Evolutionary conservation across 2,113 vertebrate genomes (phyloP), one percentile per base, ranked within the genome.

Genomic region (Sterna hirundo): DNA sequence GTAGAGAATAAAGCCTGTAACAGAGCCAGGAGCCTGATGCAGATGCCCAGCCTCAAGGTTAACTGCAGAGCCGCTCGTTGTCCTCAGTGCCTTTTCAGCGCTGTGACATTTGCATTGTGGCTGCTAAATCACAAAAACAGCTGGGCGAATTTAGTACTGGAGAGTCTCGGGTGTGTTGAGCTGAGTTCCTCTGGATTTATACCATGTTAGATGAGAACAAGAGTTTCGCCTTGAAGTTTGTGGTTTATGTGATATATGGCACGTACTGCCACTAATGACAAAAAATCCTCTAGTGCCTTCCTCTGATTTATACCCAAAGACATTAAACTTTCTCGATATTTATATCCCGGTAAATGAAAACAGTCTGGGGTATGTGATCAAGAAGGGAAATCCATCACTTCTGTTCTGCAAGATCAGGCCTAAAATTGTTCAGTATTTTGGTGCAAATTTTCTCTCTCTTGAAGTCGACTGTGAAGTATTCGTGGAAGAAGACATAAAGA

Each of bases 121-220:
- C 60, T 76, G 46, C 60, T 94, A 94, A 85, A 85, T 94, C 81
- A 95, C 58, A 89, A 88, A 51, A 49, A 65, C 36, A 84, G 54
- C 58, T 42, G 36, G n/a, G 25, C 2, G 2, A 92, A 85, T 82
- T 94, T 69, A 62, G 40, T 60, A 23, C 30, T 65, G 18, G 26
- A 30, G 52, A 82, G 38, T 52, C 32, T 47, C 0, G 2, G 13
- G 23, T 64, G 26, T 57, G 47, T 46, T 90, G 82, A 89, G 69
- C 34, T 60, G 57, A 84, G 36, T 47, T 95, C 44, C 55, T 68
- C 84, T 72, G 78, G 44, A 93, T 95, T 96, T 95, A 94, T 85
- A 49, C 11, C 9, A 21, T 32, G 16, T 69, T 82, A 90, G 57
- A 93, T 61, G 84, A 89, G 75, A 93, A 87, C 27, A 75, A 75